These are phyloP conservation scores for Ellobius talpinus DNA, from an alignment of 2,113 vertebrate species.

Conservation along the genomic window DNA sequence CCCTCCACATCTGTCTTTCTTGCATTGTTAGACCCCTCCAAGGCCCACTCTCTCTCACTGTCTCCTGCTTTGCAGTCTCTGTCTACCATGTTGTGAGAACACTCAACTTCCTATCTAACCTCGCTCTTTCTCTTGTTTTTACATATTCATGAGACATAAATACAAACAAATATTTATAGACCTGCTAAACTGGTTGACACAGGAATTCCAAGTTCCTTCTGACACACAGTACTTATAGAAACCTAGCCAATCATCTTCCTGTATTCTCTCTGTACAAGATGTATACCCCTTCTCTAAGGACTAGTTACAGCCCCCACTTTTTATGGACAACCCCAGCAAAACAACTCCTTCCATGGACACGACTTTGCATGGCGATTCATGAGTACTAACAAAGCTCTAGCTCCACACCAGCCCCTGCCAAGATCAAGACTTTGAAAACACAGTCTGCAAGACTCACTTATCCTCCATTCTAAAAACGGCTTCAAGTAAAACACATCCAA, in stretches of 20 bases:
- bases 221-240: background rate
- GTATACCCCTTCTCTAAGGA: background rate
- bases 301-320: background rate
- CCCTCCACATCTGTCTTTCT: background rate
- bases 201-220: background rate
- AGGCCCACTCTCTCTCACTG: background rate
- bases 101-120: background rate
- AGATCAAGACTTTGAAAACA: background rate
- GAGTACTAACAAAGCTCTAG: background rate
- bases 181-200: background rate
- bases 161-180: background rate
- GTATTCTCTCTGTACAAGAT: background rate
- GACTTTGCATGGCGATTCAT: background rate
- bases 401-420: background rate
- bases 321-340: background rate
- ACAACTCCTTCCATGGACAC: background rate
- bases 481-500: background rate
- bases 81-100: background rate
- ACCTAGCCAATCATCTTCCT: accelerated
- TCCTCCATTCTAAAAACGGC: background rate
- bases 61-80: background rate
- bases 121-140: background rate
- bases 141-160: background rate
- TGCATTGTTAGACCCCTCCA: background rate
- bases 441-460: background rate